These are phyloP conservation scores for Tetramorium simillimum DNA, from an alignment of 1,140 invertebrate genomes.

Conservation along the genomic window DNA sequence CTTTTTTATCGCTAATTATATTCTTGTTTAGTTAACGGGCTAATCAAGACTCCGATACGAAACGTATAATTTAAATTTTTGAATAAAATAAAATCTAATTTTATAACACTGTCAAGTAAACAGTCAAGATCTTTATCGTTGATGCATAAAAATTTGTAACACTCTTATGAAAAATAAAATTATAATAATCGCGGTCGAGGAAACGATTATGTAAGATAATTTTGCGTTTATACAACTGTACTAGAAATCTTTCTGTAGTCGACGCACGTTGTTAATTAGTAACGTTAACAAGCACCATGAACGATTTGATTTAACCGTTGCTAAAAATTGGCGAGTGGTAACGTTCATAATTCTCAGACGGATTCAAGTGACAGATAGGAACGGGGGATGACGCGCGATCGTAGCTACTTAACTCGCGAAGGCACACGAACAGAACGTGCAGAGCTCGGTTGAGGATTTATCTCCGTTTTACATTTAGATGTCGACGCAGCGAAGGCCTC, in stretches of 20 bases:
- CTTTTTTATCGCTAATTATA: not conserved
- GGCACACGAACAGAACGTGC: not conserved
- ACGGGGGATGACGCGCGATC: not conserved
- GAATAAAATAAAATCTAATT: not conserved
- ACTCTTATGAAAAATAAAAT: not conserved
- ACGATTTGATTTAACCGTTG: too few species aligned
- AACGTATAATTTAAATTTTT: not conserved
- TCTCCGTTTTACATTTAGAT: slow-evolving; percentile 86
- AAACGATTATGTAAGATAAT: not conserved
- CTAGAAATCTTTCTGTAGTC: not conserved
- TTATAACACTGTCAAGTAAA: not conserved
- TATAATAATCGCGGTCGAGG: not conserved
- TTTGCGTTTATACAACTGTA: not conserved
- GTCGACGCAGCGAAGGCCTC: slow-evolving; percentile 89
- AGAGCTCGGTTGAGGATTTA: slow-evolving; percentile 63
- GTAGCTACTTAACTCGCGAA: not conserved
- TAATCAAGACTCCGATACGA: not conserved
- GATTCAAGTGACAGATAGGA: too few species aligned
- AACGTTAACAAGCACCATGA: not conserved
- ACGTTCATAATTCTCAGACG: not conserved
- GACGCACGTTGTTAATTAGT: not conserved
- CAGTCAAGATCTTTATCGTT: not conserved
- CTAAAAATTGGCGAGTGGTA: too few species aligned
- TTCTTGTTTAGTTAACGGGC: not conserved
- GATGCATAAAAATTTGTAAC: not conserved